Base-by-base conservation (phyloP, 1,140 invertebrate genomes). In the Lamellibrachia luymesi region DNA sequence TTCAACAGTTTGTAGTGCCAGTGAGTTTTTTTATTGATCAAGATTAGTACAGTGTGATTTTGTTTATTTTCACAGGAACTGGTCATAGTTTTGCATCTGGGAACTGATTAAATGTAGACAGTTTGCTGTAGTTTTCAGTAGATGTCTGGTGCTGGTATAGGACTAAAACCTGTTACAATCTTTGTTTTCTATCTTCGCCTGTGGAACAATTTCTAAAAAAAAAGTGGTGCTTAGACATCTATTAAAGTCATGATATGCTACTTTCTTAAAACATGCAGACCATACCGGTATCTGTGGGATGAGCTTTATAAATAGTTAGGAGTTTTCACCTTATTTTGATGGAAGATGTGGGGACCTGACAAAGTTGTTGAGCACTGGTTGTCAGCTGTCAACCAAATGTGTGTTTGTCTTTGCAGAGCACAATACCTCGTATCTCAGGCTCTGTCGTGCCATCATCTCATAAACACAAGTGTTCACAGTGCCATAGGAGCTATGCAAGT, bases 351-450 rank as follows among this genome's bases (percentile, higher is more conserved):
- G 64, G 64, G 64, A 8, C 2, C 2, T 80, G 64, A 4, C 7
- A 80, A 22, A 8, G 64, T 22, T 80, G 64, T 80, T 56, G 13
- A 56, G 52, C 52, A 56, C 6, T 13, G 64, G 64, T 80, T 80
- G 64, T 22, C 64, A 10, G 64, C 64, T 80, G 64, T 80, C 64
- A 80, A 80, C 64, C 64, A 22, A 80, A 80, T 80, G 64, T 80
- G 64, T 80, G 64, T 80, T 80, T 80, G 64, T 80, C 64, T 80
- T 80, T 80, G 64, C 64, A 80, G 64, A 80, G 64, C 64, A 80
- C 8, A 80, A 22, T 80, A 80, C 64, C 64, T 80, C 64, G 64
- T 80, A 80, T 80, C 13, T 80, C 64, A 80, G 64, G 25, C 64
- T 80, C 64, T 80, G 64, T 80, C 52, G 13, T 56, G 6, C 17